Percentiles rank a stretch among this genome's conserved stretches.
Evolutionary conservation across 2,888 invertebrate species (phyloP).

Genomic region (Oscheius sp.): DNA sequence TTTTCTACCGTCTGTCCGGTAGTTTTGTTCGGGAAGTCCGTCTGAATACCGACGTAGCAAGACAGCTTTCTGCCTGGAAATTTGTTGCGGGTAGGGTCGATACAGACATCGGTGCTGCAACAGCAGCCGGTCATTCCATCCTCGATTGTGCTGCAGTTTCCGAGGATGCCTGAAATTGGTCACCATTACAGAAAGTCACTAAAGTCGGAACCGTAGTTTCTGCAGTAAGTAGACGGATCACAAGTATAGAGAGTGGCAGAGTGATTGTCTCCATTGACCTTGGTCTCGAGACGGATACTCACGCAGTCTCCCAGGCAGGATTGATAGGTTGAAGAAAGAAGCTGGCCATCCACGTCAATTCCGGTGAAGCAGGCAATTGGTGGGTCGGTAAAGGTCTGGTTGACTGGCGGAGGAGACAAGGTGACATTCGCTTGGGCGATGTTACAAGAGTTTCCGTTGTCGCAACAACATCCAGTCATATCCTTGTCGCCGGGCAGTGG

Average conservation of each 20-base stretch:
- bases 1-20: not conserved
- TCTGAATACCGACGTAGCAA: slow-evolving; percentile 55
- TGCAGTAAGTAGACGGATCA: slow-evolving; percentile 52
- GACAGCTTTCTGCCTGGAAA: slow-evolving; percentile 46
- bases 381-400: slow-evolving; percentile 39
- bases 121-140: slow-evolving; percentile 52
- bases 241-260: slow-evolving; percentile 51
- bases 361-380: slow-evolving; percentile 58
- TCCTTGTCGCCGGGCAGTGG: slow-evolving; percentile 41
- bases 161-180: not conserved
- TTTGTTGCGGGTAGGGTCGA: slow-evolving; percentile 42
- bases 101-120: slow-evolving; percentile 53
- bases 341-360: slow-evolving; percentile 44
- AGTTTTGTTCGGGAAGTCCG: slow-evolving; percentile 22
- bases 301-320: slow-evolving; percentile 57
- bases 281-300: slow-evolving; percentile 41
- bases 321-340: not conserved
- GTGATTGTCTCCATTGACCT: slow-evolving; percentile 34
- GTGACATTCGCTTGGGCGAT: slow-evolving; percentile 9
- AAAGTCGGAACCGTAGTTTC: slow-evolving; percentile 31
- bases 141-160: slow-evolving; percentile 47
- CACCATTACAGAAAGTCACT: slow-evolving; percentile 23
- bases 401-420: slow-evolving; percentile 11
- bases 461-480: slow-evolving; percentile 53
- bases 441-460: slow-evolving; percentile 55